A percentile compares a stretch with the other conserved stretches of the same genome.
Evolutionary conservation across 1,140 invertebrate genomes (phyloP).

Genomic region (Ditylenchus dipsaci): DNA sequence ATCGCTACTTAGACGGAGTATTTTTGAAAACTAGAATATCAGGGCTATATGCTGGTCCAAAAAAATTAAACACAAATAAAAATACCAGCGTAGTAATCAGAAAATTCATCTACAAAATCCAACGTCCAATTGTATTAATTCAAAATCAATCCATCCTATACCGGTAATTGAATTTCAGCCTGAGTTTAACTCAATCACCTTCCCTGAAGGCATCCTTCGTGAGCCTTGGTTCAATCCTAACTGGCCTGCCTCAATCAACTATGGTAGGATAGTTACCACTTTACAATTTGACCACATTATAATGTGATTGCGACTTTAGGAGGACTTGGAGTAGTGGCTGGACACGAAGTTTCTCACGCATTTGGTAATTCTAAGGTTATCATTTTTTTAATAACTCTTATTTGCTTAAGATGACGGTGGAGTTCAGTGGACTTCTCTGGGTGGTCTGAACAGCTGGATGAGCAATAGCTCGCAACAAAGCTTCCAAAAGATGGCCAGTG

Average conservation of each 20-base stretch:
- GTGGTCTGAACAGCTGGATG: constrained; percentile 45
- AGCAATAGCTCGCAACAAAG: constrained; percentile 17
- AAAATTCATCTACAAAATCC: no score
- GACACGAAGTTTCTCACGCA: constrained; percentile 65
- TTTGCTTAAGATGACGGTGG: constrained; percentile 36
- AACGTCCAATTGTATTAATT: no score
- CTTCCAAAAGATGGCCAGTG: constrained; percentile 46
- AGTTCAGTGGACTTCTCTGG: constrained; percentile 44
- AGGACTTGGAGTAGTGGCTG: constrained; percentile 64
- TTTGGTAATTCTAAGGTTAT: constrained; percentile 9
- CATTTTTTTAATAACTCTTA: background rate
- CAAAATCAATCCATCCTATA: no score
- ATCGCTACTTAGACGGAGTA: no score
- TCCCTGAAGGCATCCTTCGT: constrained; percentile 37
- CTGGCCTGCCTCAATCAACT: constrained; percentile 65
- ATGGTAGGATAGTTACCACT: constrained; percentile 53
- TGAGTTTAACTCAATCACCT: constrained; percentile 42
- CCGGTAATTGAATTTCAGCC: constrained; percentile 33
- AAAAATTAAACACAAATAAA: no score
- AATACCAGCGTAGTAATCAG: no score
- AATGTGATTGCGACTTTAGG: constrained; percentile 22
- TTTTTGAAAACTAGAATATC: no score
- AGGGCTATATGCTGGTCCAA: no score
- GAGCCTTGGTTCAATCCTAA: constrained; percentile 65
- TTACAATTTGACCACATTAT: no score